Evolutionary conservation across 2,888 invertebrate genomes (phyloP).

Genomic region (Diaprepes abbreviatus): DNA sequence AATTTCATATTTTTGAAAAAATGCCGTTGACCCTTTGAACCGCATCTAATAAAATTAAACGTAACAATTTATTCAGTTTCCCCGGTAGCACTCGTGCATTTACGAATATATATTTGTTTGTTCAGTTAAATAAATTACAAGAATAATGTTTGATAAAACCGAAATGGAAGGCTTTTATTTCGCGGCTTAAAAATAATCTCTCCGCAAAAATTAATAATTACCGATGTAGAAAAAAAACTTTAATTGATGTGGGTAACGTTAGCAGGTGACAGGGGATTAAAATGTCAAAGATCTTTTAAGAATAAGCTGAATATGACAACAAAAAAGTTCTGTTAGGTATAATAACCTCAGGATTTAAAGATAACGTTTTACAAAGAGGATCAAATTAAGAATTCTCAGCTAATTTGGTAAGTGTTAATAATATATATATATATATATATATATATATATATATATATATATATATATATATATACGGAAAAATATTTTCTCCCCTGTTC

Average conservation of each 20-base stretch:
- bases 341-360: conserved; percentile 2
- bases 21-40: too few species aligned
- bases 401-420: too few species aligned
- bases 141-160: conserved; percentile 1
- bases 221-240: conserved; percentile 14
- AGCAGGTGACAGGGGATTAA: conserved; percentile 29
- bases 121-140: not conserved
- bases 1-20: too few species aligned
- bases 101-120: not conserved
- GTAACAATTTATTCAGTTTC: not conserved
- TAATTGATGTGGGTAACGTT: conserved; percentile 25
- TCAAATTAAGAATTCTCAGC: not conserved
- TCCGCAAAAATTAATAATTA: conserved; percentile 20
- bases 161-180: conserved; percentile 3
- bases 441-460: too few species aligned
- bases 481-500: too few species aligned
- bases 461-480: too few species aligned
- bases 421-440: too few species aligned
- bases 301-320: not conserved
- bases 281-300: conserved; percentile 20
- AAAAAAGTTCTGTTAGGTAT: conserved; percentile 13
- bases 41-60: too few species aligned
- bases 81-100: not conserved
- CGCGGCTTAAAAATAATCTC: conserved; percentile 19
- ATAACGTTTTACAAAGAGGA: not conserved